These are phyloP conservation scores for Trachelipus rathkii DNA, from an alignment of 1,140 invertebrate species.

Conservation along the genomic window DNA sequence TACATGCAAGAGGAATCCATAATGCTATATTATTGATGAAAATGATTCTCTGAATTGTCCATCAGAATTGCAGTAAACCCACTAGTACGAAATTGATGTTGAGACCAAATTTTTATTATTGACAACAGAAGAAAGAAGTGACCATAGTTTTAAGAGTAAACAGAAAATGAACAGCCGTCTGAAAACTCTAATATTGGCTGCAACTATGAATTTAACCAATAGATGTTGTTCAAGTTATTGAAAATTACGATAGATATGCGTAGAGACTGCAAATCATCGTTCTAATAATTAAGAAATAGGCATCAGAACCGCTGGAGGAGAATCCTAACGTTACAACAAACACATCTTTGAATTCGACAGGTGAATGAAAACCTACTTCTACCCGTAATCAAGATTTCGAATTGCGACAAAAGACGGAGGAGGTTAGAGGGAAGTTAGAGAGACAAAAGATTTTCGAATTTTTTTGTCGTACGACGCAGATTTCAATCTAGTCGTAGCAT, in stretches of 20 bases:
- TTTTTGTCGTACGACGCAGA: neutral
- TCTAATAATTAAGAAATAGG: constrained; percentile 17
- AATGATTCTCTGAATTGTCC: constrained; percentile 33
- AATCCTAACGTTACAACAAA: no score
- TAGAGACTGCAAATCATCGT: constrained; percentile 23
- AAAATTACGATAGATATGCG: constrained; percentile 31
- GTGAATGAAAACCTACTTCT: neutral
- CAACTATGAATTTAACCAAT: constrained; percentile 32
- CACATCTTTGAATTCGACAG: constrained; percentile 3
- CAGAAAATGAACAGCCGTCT: constrained; percentile 11
- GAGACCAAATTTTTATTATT: constrained; percentile 23
- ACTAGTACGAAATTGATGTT: constrained; percentile 31
- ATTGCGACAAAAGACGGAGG: neutral
- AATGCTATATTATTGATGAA: constrained; percentile 19
- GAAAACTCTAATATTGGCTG: constrained; percentile 29
- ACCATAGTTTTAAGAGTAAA: constrained; percentile 21
- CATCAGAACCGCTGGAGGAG: neutral
- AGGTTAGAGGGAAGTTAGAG: neutral
- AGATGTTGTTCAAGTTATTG: constrained; percentile 37
- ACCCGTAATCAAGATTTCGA: neutral
- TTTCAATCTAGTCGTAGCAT: neutral
- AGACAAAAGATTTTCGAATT: neutral
- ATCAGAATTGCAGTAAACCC: constrained; percentile 30
- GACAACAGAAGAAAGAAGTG: constrained; percentile 27
- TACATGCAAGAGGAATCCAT: constrained; percentile 17